Evolutionary conservation across 2,113 vertebrate species (phyloP), one percentile per base, ranked within the genome.

Genomic region (Muntiacus muntjak): DNA sequence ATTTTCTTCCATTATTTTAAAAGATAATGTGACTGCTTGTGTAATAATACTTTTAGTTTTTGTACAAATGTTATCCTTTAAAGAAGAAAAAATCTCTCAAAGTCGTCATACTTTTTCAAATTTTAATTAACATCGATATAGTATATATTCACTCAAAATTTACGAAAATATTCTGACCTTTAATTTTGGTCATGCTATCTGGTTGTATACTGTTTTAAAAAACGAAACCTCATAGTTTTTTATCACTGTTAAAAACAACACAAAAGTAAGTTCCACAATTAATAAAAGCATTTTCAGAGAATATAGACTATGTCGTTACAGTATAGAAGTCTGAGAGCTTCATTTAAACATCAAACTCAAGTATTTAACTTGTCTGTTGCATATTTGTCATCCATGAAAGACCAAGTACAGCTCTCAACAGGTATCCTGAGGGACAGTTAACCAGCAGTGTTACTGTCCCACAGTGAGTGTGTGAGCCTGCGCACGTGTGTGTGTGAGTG

Each of bases 131-230:
- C 25, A 87, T 60, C 12, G 7, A 33, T 78, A 62, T n/a, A 45
- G 12, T 55, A 26, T 45, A 43, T 87, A 30, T n/a, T 86, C 15
- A 78, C 14, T 71, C 26, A 84, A 67, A 96, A 85, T 25, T 54
- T 87, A 62, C 0, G 2, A 14, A 82, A 93, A 88, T 74, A 81
- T 45, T 50, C 64, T 74, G 14, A 71, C 54, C 21, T 62, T 84
- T 85, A 86, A 7, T 89, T 94, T 94, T 58, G n/a, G 28, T 94
- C 47, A 82, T 30, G 11, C 47, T 85, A 8, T 36, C 3, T 87
- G 57, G 83, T 60, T 90, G 86, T 71, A 52, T 81, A 30, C 47
- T 94, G 14, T 60, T 97, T 91, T 43, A 11, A 90, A 94, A 94
- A 94, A 30, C 0, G 30, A 92, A 82, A 40, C 6, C 36, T 43